Percentiles rank a stretch among this genome's conserved stretches.
phyloP scores from a whole-genome alignment of 2,113 vertebrate genomes.

The Peromyscus maniculatus region DNA sequence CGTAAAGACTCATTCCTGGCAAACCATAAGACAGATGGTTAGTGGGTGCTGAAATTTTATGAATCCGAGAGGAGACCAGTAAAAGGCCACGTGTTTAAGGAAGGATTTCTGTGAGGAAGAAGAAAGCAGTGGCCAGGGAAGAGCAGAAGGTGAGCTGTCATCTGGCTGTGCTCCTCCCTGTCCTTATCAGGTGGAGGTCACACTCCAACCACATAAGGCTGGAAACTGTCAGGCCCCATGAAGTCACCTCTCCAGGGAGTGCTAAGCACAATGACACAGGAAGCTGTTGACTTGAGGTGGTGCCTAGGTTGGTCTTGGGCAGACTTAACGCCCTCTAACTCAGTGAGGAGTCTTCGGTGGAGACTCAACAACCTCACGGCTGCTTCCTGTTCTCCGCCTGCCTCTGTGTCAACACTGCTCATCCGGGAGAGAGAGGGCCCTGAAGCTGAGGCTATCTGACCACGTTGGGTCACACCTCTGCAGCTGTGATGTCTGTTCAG shows the following conservation, averaged over 20 bases:
- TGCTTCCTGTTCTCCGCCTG: no score
- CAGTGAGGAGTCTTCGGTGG: fast-evolving
- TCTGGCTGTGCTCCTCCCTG: background rate
- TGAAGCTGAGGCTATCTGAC: background rate
- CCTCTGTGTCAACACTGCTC: background rate
- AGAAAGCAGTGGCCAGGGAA: background rate
- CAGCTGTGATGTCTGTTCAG: background rate
- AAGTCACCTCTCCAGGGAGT: background rate
- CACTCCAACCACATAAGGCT: background rate
- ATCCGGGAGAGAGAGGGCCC: background rate
- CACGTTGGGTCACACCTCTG: background rate
- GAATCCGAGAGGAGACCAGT: background rate
- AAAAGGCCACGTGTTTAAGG: background rate
- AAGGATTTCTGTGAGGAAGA: background rate
- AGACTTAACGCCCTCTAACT: background rate
- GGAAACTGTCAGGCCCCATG: fast-evolving
- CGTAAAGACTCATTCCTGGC: background rate
- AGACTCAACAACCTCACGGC: fast-evolving
- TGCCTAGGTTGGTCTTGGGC: background rate
- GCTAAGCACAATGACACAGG: no score
- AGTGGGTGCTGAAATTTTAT: background rate
- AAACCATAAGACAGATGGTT: background rate
- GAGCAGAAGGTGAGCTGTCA: fast-evolving
- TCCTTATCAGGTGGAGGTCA: background rate
- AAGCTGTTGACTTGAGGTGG: background rate